These are phyloP conservation scores for cat (Felis catus) DNA, from an alignment of 2,113 vertebrate genomes.

Conservation along the genomic window F.catus_Fca126_mat1.0 CM031420.1:12131001-12131500, in stretches of 20 bases:
- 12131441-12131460: not conserved
- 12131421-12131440: not conserved
- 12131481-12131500: not conserved
- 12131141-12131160: not conserved
- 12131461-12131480: not conserved
- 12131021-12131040: too few species aligned
- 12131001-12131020: not conserved
- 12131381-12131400: not conserved
- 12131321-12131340: not conserved
- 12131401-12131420: not conserved
- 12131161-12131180: not conserved
- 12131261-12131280: not conserved
- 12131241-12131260: not conserved
- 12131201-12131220: not conserved
- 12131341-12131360: not conserved
- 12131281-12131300: not conserved
- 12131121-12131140: not conserved
- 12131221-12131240: not conserved
- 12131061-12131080: not conserved
- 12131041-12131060: not conserved
- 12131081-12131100: not conserved
- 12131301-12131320: not conserved
- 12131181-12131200: not conserved
- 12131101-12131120: not conserved
- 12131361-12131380: not conserved